These are phyloP conservation scores for Tenthredo mesomela DNA, from an alignment of 2,888 invertebrate species.

Conservation along the genomic window DNA sequence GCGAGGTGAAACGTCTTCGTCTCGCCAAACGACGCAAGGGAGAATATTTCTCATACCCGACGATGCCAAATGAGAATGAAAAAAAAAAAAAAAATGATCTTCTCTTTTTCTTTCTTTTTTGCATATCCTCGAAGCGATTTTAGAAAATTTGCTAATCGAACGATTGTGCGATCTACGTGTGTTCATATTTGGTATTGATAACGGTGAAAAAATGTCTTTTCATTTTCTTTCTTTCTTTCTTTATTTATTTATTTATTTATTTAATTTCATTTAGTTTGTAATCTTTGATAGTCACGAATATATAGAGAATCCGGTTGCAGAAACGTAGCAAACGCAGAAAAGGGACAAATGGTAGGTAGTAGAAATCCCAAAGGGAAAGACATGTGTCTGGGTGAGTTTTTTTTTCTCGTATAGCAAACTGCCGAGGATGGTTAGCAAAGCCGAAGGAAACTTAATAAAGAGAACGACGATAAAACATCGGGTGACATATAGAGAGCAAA, in stretches of 20 bases:
- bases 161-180: background rate
- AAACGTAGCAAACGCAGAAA: background rate
- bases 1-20: background rate
- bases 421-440: slow-evolving; percentile 2
- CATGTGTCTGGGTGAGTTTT: slow-evolving; percentile 37
- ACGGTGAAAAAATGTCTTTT: background rate
- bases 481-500: background rate
- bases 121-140: background rate
- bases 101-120: no score
- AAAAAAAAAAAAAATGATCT: background rate
- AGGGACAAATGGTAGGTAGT: slow-evolving; percentile 17
- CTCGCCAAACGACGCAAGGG: background rate
- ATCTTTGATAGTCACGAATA: background rate
- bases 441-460: slow-evolving; percentile 29
- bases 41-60: background rate
- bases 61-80: background rate
- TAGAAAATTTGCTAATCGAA: background rate
- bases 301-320: slow-evolving; percentile 22
- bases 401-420: slow-evolving; percentile 21
- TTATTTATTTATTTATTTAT: background rate
- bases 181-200: background rate
- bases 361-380: slow-evolving; percentile 24
- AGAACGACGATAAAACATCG: background rate
- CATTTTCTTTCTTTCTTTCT: background rate
- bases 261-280: background rate